Percentiles rank a stretch among this genome's conserved stretches.
Conservation (phyloP, 2,888 invertebrate species). For the Globia sparganii region DNA sequence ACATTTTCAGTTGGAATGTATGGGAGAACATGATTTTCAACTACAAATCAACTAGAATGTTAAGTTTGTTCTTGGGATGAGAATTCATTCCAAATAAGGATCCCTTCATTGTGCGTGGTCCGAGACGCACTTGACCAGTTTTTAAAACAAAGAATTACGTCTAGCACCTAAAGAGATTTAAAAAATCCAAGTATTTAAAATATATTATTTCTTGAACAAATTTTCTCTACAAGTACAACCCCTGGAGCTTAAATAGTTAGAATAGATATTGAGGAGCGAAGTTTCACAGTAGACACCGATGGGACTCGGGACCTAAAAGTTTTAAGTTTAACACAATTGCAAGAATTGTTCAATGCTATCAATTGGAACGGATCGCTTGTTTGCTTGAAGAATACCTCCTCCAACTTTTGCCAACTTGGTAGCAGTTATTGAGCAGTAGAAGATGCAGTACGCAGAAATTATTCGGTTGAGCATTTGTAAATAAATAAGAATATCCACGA, state of each 20-base stretch:
- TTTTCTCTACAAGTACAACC: conserved; percentile 7
- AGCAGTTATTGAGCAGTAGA: background rate
- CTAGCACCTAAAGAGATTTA: conserved; percentile 9
- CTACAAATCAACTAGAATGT: too few relatives aligned
- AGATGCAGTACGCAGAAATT: too few relatives aligned
- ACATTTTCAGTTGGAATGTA: too few relatives aligned
- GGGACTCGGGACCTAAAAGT: conserved; percentile 38
- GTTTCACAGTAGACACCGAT: conserved; percentile 25
- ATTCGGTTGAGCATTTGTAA: too few relatives aligned
- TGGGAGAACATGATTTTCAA: too few relatives aligned
- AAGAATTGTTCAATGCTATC: conserved; percentile 32
- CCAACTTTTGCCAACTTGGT: conserved; percentile 6
- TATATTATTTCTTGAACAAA: conserved; percentile 3
- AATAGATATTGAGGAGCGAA: conserved; percentile 38
- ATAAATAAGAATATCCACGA: too few relatives aligned
- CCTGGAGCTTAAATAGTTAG: conserved; percentile 19
- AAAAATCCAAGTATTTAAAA: conserved; percentile 6
- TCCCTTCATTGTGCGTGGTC: too few relatives aligned
- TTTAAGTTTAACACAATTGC: conserved; percentile 55
- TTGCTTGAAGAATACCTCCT: conserved; percentile 23
- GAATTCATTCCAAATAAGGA: too few relatives aligned
- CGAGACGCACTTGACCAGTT: too few relatives aligned
- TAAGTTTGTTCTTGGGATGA: too few relatives aligned
- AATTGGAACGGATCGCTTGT: conserved; percentile 39
- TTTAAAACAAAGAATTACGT: conserved; percentile 13